Evolutionary conservation across 2,888 invertebrate species (phyloP).

Genomic region (Volucella bombylans): DNA sequence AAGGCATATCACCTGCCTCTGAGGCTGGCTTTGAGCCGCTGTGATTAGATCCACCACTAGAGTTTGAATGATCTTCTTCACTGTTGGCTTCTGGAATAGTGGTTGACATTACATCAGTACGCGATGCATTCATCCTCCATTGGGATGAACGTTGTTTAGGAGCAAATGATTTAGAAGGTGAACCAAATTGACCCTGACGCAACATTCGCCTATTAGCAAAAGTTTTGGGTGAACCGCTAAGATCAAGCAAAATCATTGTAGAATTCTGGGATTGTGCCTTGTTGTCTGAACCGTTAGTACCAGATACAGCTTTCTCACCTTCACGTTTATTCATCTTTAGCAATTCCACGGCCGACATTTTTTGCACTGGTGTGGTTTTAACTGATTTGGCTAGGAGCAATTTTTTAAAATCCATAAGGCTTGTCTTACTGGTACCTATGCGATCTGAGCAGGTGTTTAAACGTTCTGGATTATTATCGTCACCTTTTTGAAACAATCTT

Average conservation of each 20-base stretch:
- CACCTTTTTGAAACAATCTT: constrained; percentile 77
- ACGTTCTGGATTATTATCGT: constrained; percentile 79
- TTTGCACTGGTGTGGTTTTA: constrained; percentile 85
- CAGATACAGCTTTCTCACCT: constrained; percentile 80
- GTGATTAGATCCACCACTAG: constrained; percentile 83
- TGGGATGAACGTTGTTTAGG: constrained; percentile 85
- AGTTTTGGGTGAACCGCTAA: constrained; percentile 88
- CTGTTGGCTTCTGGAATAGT: constrained; percentile 92
- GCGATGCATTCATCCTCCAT: constrained; percentile 84
- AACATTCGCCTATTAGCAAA: constrained; percentile 86
- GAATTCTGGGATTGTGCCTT: constrained; percentile 78
- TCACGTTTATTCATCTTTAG: constrained; percentile 84
- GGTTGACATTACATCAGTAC: constrained; percentile 92
- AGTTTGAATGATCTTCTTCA: constrained; percentile 88
- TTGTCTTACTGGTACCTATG: constrained; percentile 88
- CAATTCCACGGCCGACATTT: constrained; percentile 90
- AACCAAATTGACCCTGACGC: constrained; percentile 83
- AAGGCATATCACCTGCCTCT: constrained; percentile 76
- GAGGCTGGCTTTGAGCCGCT: constrained; percentile 84
- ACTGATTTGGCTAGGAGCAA: constrained; percentile 90
- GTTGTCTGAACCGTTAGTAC: constrained; percentile 31
- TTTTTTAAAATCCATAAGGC: constrained; percentile 92
- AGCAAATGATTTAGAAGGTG: constrained; percentile 84
- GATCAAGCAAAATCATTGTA: constrained; percentile 86
- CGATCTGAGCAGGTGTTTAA: constrained; percentile 86